Evolutionary conservation across 2,888 invertebrate genomes (phyloP).

Genomic region (Drosophila longiperda): DNA sequence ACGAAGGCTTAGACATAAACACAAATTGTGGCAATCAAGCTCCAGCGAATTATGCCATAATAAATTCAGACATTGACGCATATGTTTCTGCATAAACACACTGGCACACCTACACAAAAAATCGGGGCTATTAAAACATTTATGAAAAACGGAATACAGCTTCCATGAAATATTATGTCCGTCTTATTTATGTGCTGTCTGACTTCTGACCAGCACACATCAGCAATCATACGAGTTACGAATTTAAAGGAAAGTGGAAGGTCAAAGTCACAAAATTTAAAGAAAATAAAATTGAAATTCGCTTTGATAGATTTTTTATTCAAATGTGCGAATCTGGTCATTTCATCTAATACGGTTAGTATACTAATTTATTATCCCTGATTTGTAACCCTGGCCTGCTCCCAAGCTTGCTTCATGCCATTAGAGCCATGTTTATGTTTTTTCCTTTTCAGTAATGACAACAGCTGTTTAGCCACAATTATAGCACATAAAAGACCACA

Average conservation of each 20-base stretch:
- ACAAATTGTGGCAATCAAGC: conserved; percentile 52
- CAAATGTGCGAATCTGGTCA: not conserved
- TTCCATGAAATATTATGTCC: not conserved
- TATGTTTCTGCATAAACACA: conserved; percentile 16
- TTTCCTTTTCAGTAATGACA: conserved; percentile 32
- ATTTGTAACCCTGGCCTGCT: conserved; percentile 6
- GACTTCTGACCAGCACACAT: not conserved
- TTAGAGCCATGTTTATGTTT: conserved; percentile 47
- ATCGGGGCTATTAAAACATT: conserved; percentile 19
- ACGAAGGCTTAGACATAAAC: conserved; percentile 71
- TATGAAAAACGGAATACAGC: conserved; percentile 10
- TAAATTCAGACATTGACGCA: conserved; percentile 31
- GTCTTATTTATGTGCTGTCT: not conserved
- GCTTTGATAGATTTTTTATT: not conserved
- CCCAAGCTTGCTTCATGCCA: conserved; percentile 20
- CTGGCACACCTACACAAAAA: not conserved
- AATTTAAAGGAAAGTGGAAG: not conserved
- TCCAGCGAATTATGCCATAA: conserved; percentile 53
- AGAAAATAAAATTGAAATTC: not conserved
- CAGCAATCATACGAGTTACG: not conserved
- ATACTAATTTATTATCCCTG: not conserved
- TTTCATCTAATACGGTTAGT: not conserved
- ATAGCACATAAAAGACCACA: conserved; percentile 56
- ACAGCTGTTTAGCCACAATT: conserved; percentile 57
- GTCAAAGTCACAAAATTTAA: not conserved